Evolutionary conservation across 2,113 vertebrate genomes (phyloP).

Genomic region (Phalacrocorax carbo): DNA sequence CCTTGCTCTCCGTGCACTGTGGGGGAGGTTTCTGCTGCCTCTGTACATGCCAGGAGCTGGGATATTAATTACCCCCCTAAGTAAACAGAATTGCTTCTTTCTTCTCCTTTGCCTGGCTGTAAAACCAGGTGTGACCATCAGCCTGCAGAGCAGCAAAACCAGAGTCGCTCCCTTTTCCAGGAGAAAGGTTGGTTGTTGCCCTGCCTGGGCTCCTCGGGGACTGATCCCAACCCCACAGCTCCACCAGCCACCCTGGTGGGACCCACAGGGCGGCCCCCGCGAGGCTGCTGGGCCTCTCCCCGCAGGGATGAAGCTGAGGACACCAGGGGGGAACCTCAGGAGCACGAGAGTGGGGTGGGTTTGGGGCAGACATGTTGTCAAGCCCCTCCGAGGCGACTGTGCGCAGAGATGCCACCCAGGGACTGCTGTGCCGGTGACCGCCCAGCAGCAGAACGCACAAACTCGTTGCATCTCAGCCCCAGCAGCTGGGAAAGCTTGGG

Average conservation of each 20-base stretch:
- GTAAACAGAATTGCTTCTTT: slow-evolving; percentile 23
- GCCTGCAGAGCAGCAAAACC: neutral
- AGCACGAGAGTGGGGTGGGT: rapidly evolving
- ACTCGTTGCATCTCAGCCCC: neutral
- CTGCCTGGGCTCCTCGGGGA: neutral
- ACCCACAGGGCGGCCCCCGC: rapidly evolving
- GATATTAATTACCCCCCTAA: neutral
- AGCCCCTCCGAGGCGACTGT: neutral
- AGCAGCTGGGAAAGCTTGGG: neutral
- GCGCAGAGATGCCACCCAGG: neutral
- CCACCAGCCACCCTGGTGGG: rapidly evolving
- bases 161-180: neutral
- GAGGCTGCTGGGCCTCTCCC: neutral
- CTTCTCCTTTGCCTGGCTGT: neutral
- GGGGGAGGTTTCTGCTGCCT: slow-evolving; percentile 23
- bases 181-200: neutral
- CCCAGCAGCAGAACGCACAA: neutral
- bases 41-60: neutral
- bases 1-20: neutral
- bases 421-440: neutral
- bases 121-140: neutral
- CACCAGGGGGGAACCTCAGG: neutral
- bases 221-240: neutral
- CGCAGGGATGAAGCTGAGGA: rapidly evolving
- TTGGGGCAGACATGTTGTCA: neutral